Conservation (phyloP, 2,888 invertebrate genomes). For the Oasisia sp. region DNA sequence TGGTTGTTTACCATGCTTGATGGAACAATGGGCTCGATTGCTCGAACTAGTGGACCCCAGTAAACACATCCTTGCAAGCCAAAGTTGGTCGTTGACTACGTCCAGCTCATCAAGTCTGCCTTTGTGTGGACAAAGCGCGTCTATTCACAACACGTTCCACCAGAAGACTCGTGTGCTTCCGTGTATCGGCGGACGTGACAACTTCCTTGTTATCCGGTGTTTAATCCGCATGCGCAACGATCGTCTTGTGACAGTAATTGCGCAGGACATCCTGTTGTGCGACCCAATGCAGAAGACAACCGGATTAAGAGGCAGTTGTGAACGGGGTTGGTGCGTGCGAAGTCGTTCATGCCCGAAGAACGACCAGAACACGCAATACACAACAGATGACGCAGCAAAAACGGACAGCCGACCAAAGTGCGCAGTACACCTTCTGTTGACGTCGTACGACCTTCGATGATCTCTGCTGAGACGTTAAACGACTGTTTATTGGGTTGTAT, state of each 20-base stretch:
- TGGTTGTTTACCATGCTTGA: no score
- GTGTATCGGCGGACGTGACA: background rate
- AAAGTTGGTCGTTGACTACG: no score
- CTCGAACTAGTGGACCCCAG: no score
- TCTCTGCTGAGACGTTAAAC: background rate
- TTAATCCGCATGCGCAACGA: background rate
- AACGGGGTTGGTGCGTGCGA: background rate
- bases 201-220: background rate
- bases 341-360: background rate
- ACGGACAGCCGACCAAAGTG: background rate
- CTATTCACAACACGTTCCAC: background rate
- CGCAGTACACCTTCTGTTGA: background rate
- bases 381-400: background rate
- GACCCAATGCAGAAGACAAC: background rate
- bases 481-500: background rate
- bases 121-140: background rate
- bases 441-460: background rate
- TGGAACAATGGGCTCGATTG: no score
- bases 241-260: background rate
- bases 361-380: background rate
- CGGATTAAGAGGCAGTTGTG: background rate
- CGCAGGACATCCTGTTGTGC: background rate
- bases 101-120: background rate
- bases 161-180: background rate
- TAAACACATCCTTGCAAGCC: no score